Evolutionary conservation across 2,888 invertebrate genomes (phyloP), one percentile per base, ranked within the genome.

Genomic region (Trissoscelio sp.): DNA sequence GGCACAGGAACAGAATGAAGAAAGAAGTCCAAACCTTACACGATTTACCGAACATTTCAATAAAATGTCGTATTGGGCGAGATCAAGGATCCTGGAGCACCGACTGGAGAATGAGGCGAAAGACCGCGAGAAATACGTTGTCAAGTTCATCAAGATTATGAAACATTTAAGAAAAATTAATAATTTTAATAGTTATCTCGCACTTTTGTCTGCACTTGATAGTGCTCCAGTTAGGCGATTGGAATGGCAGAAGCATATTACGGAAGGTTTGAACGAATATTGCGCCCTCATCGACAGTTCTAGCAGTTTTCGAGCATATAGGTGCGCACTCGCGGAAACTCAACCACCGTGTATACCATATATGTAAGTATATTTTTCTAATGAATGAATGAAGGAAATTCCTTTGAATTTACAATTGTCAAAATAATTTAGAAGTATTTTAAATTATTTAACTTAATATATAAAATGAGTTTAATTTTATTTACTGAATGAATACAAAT

Each of bases 291-390:
- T 99, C 86, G 99, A 99, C 92, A 98, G 98, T 84, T 97, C 98
- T n/a, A 97, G 97, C 39, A 99, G 99, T 87, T 99, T 99, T 93
- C 94, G 98, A 86, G 96, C 97, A n/a, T 99, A 99, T 91, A 93
- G 99, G 67, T 97, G 96, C 91, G 98, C 98, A 53, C 92, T 99
- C 84, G 96, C 97, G 3, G 98, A 98, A 90, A 98, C 99, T 3
- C 96, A 96, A 89, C 98, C 99, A 31, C 99, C 99, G 31, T 99
- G 99, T 92, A 98, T 99, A 92, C 99, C 99, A 2, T 99, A 99
- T 92, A 98, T 99, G 99, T 99, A 92, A 94, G 96, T 94, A 53
- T 46, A 51, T 31, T 31, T 12, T 51, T 24, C 12, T 42, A 14
- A 24, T 24, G 3, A 24, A 4, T 24, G 6, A 24, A 24, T 24